Base-by-base conservation (phyloP, 2,888 invertebrate genomes). In the Synergus gifuensis region DNA sequence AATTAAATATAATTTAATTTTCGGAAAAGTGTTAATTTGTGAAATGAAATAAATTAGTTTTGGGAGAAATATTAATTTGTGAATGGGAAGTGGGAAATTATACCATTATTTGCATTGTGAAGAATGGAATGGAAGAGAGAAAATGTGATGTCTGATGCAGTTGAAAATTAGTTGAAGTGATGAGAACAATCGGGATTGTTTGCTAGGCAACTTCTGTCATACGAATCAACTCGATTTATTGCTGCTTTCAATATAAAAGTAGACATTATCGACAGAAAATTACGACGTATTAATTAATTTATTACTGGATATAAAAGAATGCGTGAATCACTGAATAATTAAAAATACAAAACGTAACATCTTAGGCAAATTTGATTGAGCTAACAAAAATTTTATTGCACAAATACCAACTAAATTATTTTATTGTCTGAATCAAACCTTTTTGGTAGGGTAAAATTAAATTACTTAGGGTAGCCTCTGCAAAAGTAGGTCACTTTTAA, bases 111-210 rank as follows among this genome's bases (percentile, higher is more conserved):
- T 22, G 42, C 44, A 16, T 22, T 40, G 54, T n/a, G 8, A 36
- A 42, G 12, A 60, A 14, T 22, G 46, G 40, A 49, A 44, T 16
- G 73, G 16, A 11, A 46, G 64, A 79, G 49, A 49, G 9, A 9
- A 18, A 18, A 76, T 64, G 18, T 36, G 46, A 16, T 60, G 44
- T 66, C 42, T 66, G 11, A 22, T 60, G 66, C 7, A 18, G 12
- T 36, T 73, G 42, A 40, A 16, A 73, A 42, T 36, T 49, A 79
- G 76, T 76, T 46, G 64, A 79, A 73, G 76, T 79, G 76, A 76
- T n/a, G 73, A 16, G 64, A 44, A 76, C 46, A 63, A 81, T 78
- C 60, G 76, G 36, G 44, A 76, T 76, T 44, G 60, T 67, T 58
- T 46, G 79, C 58, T 76, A 79, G 22, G 36, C 58, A 64, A 58